Evolutionary conservation across 1,140 invertebrate genomes (phyloP).

Genomic region (Manduca sexta): DNA sequence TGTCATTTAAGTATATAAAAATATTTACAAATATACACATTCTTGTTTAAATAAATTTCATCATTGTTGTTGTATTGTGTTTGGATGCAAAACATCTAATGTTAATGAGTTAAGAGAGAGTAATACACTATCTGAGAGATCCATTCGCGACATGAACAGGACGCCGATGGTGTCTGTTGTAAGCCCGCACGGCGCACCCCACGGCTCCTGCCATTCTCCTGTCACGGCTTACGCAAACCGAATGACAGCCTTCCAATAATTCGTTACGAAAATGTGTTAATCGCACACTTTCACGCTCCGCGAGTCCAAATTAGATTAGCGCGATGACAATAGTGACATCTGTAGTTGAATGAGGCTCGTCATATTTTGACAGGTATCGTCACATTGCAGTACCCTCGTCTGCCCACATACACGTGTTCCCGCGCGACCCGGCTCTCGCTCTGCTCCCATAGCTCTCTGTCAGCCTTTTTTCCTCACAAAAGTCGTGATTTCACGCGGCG

Average conservation of each 20-base stretch:
- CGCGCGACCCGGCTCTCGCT: slow-evolving; percentile 17
- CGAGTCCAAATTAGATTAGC: slow-evolving; percentile 66
- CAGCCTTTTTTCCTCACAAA: slow-evolving; percentile 42
- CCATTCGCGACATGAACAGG: neutral
- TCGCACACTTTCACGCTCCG: slow-evolving; percentile 63
- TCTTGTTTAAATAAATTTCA: too few species aligned
- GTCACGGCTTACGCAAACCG: slow-evolving; percentile 67
- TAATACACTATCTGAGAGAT: neutral
- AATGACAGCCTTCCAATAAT: slow-evolving; percentile 68
- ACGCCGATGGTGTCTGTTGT: neutral
- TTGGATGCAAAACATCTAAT: too few species aligned
- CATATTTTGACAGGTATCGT: slow-evolving; percentile 70
- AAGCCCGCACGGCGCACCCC: slow-evolving; percentile 31
- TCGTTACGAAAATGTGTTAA: slow-evolving; percentile 70
- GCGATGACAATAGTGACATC: slow-evolving; percentile 62
- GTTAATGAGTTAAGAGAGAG: too few species aligned
- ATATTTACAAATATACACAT: too few species aligned
- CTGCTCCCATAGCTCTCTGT: slow-evolving; percentile 17
- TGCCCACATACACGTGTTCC: slow-evolving; percentile 67
- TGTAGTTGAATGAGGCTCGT: slow-evolving; percentile 57
- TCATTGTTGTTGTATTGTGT: too few species aligned
- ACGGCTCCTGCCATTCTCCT: slow-evolving; percentile 57
- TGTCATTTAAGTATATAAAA: too few species aligned
- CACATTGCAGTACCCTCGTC: slow-evolving; percentile 44
- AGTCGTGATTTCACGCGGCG: slow-evolving; percentile 67